Percentiles rank a stretch among this genome's conserved stretches.
phyloP scores from a whole-genome alignment of 23 tunicate species.

The Ascidia mentula region DNA sequence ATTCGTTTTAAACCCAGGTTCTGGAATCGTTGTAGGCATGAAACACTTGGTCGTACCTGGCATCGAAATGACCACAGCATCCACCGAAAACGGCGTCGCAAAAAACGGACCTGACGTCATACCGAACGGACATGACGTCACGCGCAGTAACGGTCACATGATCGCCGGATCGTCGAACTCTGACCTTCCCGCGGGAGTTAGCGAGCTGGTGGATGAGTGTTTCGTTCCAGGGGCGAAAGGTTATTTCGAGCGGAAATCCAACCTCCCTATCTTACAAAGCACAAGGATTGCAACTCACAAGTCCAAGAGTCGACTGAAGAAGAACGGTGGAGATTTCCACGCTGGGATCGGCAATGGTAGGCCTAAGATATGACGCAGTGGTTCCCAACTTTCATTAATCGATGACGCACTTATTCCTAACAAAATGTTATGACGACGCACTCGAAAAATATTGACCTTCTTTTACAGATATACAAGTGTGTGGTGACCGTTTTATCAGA shows the following conservation, averaged over 20 bases:
- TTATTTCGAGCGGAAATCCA: conserved; percentile 37
- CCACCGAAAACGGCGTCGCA: not conserved
- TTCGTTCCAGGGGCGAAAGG: conserved; percentile 51
- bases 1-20: not conserved
- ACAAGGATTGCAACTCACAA: conserved; percentile 35
- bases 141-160: not conserved
- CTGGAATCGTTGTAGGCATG: not conserved
- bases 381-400: no score
- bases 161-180: not conserved
- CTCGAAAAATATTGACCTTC: no score
- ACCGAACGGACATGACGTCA: not conserved
- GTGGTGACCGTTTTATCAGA: no score
- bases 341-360: no score
- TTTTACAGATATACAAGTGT: no score
- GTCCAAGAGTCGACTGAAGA: not conserved
- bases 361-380: no score
- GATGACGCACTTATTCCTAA: no score
- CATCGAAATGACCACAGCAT: not conserved
- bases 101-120: not conserved
- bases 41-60: not conserved
- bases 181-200: conserved; percentile 18
- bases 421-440: no score
- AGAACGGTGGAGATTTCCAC: no score
- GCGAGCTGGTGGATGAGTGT: conserved; percentile 10
- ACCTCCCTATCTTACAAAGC: conserved; percentile 44